A percentile compares a stretch with the other conserved stretches of the same genome.
Evolutionary conservation across 2,888 invertebrate species (phyloP).

Genomic region (Andricus curvator): DNA sequence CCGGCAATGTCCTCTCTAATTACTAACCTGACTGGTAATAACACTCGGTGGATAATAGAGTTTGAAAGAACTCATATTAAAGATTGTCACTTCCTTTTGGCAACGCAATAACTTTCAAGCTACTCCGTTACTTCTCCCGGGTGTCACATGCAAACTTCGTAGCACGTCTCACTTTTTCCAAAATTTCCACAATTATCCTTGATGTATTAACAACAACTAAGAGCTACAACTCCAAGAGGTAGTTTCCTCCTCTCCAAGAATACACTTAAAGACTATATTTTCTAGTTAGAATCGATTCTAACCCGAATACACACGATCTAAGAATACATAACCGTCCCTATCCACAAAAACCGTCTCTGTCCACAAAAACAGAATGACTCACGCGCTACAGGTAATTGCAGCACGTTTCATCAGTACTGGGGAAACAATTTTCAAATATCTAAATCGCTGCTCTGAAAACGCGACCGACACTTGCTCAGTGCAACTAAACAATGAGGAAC

Average conservation of each 20-base stretch:
- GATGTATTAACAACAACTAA: background rate
- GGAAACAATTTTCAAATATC: background rate
- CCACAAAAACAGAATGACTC: conserved; percentile 32
- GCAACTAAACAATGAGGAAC: conserved; percentile 36
- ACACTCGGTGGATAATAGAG: conserved; percentile 38
- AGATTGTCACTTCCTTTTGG: conserved; percentile 26
- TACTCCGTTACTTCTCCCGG: conserved; percentile 11
- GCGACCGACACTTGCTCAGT: conserved; percentile 30
- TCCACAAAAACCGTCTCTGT: background rate
- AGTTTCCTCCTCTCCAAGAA: background rate
- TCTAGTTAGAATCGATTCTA: conserved; percentile 29
- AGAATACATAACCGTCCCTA: conserved; percentile 5
- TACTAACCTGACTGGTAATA: conserved; percentile 37
- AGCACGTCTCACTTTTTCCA: background rate
- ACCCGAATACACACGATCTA: conserved; percentile 7
- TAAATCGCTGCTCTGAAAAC: background rate
- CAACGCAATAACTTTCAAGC: background rate
- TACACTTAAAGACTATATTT: background rate
- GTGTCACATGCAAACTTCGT: conserved; percentile 17
- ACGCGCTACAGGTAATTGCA: conserved; percentile 30
- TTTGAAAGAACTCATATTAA: conserved; percentile 34
- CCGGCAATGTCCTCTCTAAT: conserved; percentile 17
- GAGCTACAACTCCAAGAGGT: too few species aligned
- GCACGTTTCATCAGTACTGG: background rate
- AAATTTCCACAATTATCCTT: background rate